Conservation (phyloP, 2,113 vertebrate genomes). For the Callocephalon fimbriatum region DNA sequence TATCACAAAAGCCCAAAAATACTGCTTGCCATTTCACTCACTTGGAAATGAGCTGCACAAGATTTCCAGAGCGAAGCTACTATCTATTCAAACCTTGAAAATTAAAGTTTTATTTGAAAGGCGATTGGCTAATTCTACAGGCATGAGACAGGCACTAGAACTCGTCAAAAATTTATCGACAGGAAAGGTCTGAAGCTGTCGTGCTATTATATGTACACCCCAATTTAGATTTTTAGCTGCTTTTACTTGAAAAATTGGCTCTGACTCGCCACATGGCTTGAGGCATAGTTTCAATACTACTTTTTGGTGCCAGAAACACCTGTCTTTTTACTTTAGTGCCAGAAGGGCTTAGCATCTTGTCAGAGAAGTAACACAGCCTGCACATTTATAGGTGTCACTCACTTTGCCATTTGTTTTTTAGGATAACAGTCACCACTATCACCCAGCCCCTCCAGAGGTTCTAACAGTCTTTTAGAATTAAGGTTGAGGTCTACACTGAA, state of each 20-base stretch:
- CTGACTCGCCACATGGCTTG: constrained; percentile 50
- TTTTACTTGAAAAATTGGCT: constrained; percentile 73
- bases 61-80: constrained; percentile 14
- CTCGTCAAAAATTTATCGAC: constrained; percentile 2
- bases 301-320: constrained; percentile 75
- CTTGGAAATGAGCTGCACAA: constrained; percentile 23
- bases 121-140: neutral
- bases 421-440: constrained; percentile 78
- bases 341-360: constrained; percentile 80
- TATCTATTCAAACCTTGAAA: neutral
- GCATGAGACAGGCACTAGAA: constrained; percentile 3
- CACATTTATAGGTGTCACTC: constrained; percentile 81
- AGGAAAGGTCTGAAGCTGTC: constrained; percentile 34
- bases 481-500: constrained; percentile 60
- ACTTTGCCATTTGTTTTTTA: constrained; percentile 78
- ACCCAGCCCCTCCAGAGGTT: constrained; percentile 70
- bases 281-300: constrained; percentile 71
- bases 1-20: constrained; percentile 1
- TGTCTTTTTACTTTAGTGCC: constrained; percentile 78
- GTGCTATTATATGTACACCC: constrained; percentile 12
- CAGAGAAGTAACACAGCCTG: constrained; percentile 77
- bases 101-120: constrained; percentile 24
- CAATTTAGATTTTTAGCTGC: constrained; percentile 68
- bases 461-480: constrained; percentile 67
- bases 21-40: constrained; percentile 9